Conservation (phyloP, 2,797 vertebrate genomes). For the Caiman crocodilus region DNA sequence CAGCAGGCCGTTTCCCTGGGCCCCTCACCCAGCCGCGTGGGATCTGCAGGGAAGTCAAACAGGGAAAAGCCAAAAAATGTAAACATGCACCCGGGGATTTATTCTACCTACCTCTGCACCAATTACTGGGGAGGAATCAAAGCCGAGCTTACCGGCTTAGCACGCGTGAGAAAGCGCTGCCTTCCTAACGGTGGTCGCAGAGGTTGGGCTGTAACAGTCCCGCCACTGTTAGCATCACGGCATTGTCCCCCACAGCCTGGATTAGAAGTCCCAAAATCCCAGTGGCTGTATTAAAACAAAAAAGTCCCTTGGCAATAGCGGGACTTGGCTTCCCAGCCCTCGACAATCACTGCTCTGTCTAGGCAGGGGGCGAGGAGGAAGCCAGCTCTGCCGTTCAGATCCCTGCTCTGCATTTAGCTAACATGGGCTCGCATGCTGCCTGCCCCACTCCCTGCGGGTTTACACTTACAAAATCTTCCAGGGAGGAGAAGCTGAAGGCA, state of each 20-base stretch:
- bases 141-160: slow-evolving; percentile 19
- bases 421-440: no score
- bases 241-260: slow-evolving; percentile 30
- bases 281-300: slow-evolving; percentile 1
- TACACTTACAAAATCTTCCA: no score
- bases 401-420: no score
- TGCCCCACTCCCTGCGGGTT: no score
- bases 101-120: background rate
- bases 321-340: background rate
- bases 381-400: no score
- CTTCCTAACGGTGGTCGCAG: slow-evolving; percentile 60
- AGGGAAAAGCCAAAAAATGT: background rate
- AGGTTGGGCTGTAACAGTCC: slow-evolving; percentile 55
- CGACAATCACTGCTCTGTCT: background rate
- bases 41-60: background rate
- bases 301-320: background rate
- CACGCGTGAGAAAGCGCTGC: slow-evolving; percentile 8
- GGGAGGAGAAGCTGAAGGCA: no score
- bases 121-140: background rate
- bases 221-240: background rate
- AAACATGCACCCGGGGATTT: slow-evolving; percentile 24
- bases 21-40: background rate
- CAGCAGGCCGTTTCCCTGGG: background rate
- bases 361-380: no score
- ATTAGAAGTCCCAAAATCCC: background rate